A percentile compares a stretch with the other conserved stretches of the same genome.
These are phyloP conservation scores for Ectemnius continuus DNA, from an alignment of 2,888 invertebrate species.

Conservation along the genomic window DNA sequence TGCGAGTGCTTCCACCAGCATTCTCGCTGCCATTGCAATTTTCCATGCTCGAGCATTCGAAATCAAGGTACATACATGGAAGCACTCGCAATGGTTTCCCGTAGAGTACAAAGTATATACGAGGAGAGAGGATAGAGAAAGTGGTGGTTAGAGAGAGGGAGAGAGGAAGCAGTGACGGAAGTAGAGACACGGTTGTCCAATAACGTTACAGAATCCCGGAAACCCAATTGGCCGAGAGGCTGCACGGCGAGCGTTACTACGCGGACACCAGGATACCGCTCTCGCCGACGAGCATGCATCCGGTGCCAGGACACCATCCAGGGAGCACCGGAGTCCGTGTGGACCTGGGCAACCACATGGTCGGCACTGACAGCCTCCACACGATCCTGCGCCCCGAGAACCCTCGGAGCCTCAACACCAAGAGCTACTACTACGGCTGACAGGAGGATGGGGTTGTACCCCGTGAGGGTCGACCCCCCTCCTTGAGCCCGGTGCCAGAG, in stretches of 20 bases:
- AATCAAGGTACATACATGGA: not conserved
- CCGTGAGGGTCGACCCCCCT: constrained; percentile 73
- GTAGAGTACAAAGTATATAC: no score
- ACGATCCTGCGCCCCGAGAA: constrained; percentile 75
- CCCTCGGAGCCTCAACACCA: constrained; percentile 71
- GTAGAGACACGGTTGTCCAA: no score
- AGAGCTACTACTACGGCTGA: constrained; percentile 86
- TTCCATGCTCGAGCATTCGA: not conserved
- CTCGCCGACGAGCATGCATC: constrained; percentile 67
- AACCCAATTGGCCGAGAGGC: constrained; percentile 73
- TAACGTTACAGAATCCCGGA: constrained; percentile 69
- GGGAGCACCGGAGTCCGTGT: constrained; percentile 68
- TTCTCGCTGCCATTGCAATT: not conserved
- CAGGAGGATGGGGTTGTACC: constrained; percentile 81
- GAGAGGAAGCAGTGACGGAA: no score
- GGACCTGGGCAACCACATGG: constrained; percentile 76
- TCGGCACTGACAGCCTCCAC: constrained; percentile 75
- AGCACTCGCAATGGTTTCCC: no score
- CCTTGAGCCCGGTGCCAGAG: constrained; percentile 75
- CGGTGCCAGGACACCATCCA: constrained; percentile 53
- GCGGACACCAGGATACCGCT: constrained; percentile 71
- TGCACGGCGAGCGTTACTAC: constrained; percentile 75
- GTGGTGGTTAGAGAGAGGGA: no score
- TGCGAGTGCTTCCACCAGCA: no score
- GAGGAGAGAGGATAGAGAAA: no score